Percentiles rank a stretch among this genome's conserved stretches.
Conservation (phyloP, 2,797 vertebrate genomes). For the Myiotriccus ornatus region DNA sequence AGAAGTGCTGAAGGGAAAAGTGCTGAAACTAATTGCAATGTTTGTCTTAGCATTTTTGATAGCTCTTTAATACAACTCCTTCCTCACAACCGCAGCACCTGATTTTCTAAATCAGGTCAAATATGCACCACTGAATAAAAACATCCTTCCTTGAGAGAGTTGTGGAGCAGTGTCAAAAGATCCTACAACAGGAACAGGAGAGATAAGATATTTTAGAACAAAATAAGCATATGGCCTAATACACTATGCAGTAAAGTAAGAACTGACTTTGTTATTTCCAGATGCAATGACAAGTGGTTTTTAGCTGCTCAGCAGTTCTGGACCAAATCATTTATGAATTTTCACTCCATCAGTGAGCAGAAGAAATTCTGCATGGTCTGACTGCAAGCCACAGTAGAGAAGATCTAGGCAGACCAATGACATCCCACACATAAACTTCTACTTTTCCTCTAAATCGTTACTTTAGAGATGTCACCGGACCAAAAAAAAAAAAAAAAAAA, state of each 20-base stretch:
- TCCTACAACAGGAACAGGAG: background rate
- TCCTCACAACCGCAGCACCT: background rate
- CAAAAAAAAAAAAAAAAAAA: too few relatives aligned
- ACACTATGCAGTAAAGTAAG: background rate
- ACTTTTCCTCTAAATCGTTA: background rate
- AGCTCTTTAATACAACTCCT: background rate
- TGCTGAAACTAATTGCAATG: background rate
- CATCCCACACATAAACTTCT: background rate
- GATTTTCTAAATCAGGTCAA: constrained; percentile 4
- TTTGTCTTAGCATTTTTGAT: background rate
- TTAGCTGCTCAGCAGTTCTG: background rate
- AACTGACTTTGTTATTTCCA: background rate
- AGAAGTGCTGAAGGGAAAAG: background rate
- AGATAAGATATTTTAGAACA: background rate
- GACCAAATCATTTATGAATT: background rate
- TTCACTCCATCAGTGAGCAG: background rate
- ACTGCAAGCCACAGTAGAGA: background rate
- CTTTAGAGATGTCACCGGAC: background rate
- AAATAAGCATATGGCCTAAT: background rate
- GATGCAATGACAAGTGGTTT: background rate
- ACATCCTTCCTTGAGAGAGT: background rate
- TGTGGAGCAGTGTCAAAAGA: background rate
- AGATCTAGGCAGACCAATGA: background rate
- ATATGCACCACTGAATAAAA: background rate
- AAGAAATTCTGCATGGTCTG: background rate